Conservation (phyloP, 2,888 invertebrate species). For the Phrixothrix hirtus region DNA sequence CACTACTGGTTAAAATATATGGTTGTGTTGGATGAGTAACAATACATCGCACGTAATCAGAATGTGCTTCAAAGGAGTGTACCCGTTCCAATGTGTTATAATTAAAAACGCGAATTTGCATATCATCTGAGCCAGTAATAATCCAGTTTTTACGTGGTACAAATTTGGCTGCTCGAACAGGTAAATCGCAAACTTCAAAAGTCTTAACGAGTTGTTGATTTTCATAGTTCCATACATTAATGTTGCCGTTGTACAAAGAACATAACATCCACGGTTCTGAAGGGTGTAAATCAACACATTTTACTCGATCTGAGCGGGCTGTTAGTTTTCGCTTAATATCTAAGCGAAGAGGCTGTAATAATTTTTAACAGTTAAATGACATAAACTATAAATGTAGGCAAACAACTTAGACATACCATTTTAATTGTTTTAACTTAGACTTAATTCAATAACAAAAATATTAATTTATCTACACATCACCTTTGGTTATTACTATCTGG, state of each 20-base stretch:
- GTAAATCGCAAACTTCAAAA: slow-evolving; percentile 94
- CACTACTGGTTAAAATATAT: slow-evolving; percentile 93
- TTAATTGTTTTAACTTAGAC: background rate
- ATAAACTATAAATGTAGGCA: too few species aligned
- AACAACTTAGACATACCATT: background rate
- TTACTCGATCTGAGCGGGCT: slow-evolving; percentile 97
- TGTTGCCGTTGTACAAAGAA: slow-evolving; percentile 97
- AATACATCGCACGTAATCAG: slow-evolving; percentile 96
- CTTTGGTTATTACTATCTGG: background rate
- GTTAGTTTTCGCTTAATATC: slow-evolving; percentile 98
- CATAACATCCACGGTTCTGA: slow-evolving; percentile 99
- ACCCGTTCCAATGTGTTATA: slow-evolving; percentile 97
- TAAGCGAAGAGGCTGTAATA: slow-evolving; percentile 86
- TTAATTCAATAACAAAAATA: too few species aligned
- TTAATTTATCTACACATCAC: background rate
- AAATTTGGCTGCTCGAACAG: slow-evolving; percentile 94
- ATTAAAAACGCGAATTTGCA: slow-evolving; percentile 95
- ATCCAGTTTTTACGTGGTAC: slow-evolving; percentile 99
- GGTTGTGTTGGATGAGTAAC: slow-evolving; percentile 98
- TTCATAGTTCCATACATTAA: slow-evolving; percentile 99
- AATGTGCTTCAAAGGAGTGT: slow-evolving; percentile 96
- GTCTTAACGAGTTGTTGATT: slow-evolving; percentile 87
- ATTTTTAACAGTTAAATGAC: background rate
- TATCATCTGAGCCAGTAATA: slow-evolving; percentile 95
- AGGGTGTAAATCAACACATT: slow-evolving; percentile 97